Evolutionary conservation across 2,113 vertebrate species (phyloP).

Genomic region (Oncorhynchus keta): DNA sequence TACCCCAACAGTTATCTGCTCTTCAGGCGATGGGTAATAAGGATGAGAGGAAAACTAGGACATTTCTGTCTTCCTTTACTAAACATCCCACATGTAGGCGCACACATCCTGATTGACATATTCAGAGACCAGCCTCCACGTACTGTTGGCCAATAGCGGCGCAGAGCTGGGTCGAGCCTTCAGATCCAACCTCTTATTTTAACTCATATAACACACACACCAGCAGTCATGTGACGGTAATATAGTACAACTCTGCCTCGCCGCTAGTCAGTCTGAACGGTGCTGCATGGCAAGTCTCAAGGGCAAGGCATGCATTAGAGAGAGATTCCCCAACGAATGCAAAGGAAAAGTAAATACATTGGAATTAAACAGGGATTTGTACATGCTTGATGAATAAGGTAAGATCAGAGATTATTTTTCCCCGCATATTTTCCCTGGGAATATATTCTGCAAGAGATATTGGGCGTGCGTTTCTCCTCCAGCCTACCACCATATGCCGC

Average conservation of each 20-base stretch:
- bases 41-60: slow-evolving; percentile 30
- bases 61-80: slow-evolving; percentile 3
- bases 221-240: slow-evolving; percentile 71
- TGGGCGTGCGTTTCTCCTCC: slow-evolving; percentile 15
- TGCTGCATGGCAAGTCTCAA: slow-evolving; percentile 65
- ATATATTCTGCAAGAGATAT: not conserved
- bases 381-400: slow-evolving; percentile 33
- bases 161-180: slow-evolving; percentile 83
- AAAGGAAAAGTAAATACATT: slow-evolving; percentile 11
- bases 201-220: slow-evolving; percentile 56
- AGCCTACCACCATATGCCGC: slow-evolving; percentile 44
- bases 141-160: slow-evolving; percentile 73
- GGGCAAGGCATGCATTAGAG: slow-evolving; percentile 38
- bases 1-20: too few relatives aligned
- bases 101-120: slow-evolving; percentile 58
- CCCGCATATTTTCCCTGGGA: not conserved
- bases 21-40: slow-evolving; percentile 17
- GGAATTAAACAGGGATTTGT: slow-evolving; percentile 22
- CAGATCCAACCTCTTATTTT: slow-evolving; percentile 76
- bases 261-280: slow-evolving; percentile 53
- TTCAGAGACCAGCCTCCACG: slow-evolving; percentile 57
- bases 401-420: slow-evolving; percentile 23
- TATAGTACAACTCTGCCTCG: slow-evolving; percentile 72
- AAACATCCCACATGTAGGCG: slow-evolving; percentile 47
- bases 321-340: slow-evolving; percentile 1